Base-by-base conservation (phyloP, 2,888 invertebrate species). In the Microlaimidae sp. region DNA sequence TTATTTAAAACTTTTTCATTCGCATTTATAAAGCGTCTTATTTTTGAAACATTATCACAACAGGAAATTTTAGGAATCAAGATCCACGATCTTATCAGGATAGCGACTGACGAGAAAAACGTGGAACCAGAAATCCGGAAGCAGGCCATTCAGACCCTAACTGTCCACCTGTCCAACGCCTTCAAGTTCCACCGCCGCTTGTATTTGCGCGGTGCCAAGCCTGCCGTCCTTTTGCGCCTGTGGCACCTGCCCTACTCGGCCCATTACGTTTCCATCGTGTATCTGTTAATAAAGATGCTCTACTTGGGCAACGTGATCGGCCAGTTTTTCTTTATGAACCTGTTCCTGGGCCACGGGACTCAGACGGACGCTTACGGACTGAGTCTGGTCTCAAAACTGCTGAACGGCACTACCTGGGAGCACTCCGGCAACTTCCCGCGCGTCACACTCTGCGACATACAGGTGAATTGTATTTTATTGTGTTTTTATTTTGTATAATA, bases 371-470 rank as follows among this genome's bases (percentile, higher is more conserved):
- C 17, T 17, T 54, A 54, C 46, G 54, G 54, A 10, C 45, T 42
- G 25, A 52, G 42, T 2, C 45, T 29, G 7, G 3, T 54, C 13
- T 3, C 13, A 10, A 47, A 53, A 32, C 24, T 53, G 2, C 5
- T 54, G 10, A 54, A 27, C 19, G 54, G 54, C 2, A 46, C 46
- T 4, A 42, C 27, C 10, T 54, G 54, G 54, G 17, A 53, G n/a
- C 23, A 19, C 7, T 41, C 26, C 17, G 38, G 54, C 3, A 24
- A 43, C 2, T 54, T 54, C 25, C 54, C 54, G 17, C 3, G 54
- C 7, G 54, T 54, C 17, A 54, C 54, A 2, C 26, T 54, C 27
- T 54, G 54, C 29, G 54, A 54, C 38, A 46, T 54, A 25, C 24
- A 54, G 46, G 54, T 54, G 10, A 32, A 13, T 7, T 13, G 32